These are phyloP conservation scores for Ellobius talpinus DNA, from an alignment of 2,113 vertebrate genomes.

Conservation along the genomic window DNA sequence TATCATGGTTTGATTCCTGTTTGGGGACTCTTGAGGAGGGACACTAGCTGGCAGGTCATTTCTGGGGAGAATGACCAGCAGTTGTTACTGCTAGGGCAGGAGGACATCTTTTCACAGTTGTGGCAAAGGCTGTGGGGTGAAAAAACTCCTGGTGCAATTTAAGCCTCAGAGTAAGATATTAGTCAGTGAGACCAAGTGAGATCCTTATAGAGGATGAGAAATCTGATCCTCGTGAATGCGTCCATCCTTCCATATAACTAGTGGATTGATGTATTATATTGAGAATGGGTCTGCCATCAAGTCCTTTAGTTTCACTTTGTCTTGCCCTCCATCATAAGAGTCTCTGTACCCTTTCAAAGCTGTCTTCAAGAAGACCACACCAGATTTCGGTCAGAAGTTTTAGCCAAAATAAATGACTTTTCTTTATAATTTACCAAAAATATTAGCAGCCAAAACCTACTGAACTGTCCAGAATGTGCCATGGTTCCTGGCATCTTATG, in stretches of 20 bases:
- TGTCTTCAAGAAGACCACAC: not conserved
- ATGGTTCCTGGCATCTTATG: not conserved
- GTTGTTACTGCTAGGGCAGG: not conserved
- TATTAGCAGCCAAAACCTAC: not conserved
- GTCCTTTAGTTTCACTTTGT: not conserved
- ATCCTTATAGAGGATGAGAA: no score
- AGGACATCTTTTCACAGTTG: not conserved
- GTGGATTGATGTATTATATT: not conserved
- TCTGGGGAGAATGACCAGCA: not conserved
- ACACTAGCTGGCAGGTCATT: not conserved
- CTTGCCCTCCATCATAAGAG: not conserved
- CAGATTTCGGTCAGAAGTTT: not conserved
- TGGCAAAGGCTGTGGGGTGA: not conserved
- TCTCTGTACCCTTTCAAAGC: not conserved
- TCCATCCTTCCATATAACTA: not conserved
- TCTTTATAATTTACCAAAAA: not conserved
- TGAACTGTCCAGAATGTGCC: not conserved
- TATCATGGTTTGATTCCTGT: not conserved
- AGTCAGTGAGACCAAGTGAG: not conserved
- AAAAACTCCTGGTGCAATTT: not conserved
- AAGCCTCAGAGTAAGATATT: not conserved
- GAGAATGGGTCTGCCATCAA: not conserved
- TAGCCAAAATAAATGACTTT: not conserved
- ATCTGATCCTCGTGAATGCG: not conserved
- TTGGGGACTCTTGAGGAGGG: not conserved